Evolutionary conservation across 1,140 invertebrate species (phyloP).

Genomic region (Drosophila littoralis): DNA sequence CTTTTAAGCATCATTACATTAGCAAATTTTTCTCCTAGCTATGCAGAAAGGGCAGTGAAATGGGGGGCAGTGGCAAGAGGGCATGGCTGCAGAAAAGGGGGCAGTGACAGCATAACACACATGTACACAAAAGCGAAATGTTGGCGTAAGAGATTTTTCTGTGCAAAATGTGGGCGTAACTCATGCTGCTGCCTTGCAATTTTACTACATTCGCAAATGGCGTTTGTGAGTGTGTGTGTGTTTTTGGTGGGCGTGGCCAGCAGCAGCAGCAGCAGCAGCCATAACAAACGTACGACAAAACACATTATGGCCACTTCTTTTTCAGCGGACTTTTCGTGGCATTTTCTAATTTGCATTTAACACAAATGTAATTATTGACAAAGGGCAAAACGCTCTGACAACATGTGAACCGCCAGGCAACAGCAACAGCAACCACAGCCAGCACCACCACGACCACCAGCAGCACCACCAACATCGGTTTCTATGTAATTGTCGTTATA

Average conservation of each 20-base stretch:
- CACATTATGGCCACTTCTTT: slow-evolving; percentile 51
- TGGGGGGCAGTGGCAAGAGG: not conserved
- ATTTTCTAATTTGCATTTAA: slow-evolving; percentile 80
- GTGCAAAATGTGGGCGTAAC: slow-evolving; percentile 29
- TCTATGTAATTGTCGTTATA: slow-evolving; percentile 78
- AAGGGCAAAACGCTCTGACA: slow-evolving; percentile 49
- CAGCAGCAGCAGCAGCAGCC: slow-evolving; percentile 11
- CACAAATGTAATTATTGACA: slow-evolving; percentile 72
- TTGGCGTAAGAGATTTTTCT: slow-evolving; percentile 40
- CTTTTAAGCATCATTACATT: slow-evolving; percentile 82
- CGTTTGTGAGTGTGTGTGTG: not conserved
- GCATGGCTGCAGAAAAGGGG: not conserved
- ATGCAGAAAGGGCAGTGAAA: slow-evolving; percentile 1
- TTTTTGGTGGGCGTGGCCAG: slow-evolving; percentile 29
- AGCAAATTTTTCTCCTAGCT: slow-evolving; percentile 66
- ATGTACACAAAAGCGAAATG: slow-evolving; percentile 27
- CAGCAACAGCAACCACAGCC: not conserved
- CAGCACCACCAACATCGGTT: slow-evolving; percentile 32
- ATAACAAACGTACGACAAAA: slow-evolving; percentile 8
- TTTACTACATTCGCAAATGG: slow-evolving; percentile 25
- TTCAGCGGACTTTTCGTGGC: slow-evolving; percentile 40
- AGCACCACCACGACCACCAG: not conserved
- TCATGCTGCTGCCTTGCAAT: slow-evolving; percentile 11
- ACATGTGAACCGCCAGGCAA: slow-evolving; percentile 33
- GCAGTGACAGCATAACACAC: too few species aligned